Evolutionary conservation across 2,888 invertebrate genomes (phyloP), one percentile per base, ranked within the genome.

Genomic region (Xestia sexstrigata): DNA sequence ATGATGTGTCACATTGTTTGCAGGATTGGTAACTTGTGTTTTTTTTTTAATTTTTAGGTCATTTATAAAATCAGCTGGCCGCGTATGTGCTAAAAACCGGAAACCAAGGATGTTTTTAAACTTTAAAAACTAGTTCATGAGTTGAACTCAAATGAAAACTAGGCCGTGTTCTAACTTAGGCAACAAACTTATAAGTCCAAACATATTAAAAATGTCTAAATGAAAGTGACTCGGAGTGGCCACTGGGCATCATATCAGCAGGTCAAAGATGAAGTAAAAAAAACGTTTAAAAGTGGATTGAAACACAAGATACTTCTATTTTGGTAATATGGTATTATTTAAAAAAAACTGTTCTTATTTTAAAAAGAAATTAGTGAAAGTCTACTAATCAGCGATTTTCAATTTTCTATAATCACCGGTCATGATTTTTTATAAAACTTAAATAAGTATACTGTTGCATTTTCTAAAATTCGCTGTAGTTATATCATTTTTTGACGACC

Each of bases 191-290:
- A 35, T 30, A 47, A 55, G 47, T 39, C 3, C 8, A 70, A 62
- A 81, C 63, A 42, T 58, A 75, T 60, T 39, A 62, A 35, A 73
- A 52, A 74, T 11, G 13, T 55, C 26, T 26, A 20, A 42, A 42
- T 42, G 1, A 60, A 78, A 45, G 23, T 79, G 23, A 70, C 23
- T 8, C 15, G 0, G 17, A 42, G 2, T 11, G 47, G 39, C 20
- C 42, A 9, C 9, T 42, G 9, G 35, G 35, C 47, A n/a, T n/a
- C n/a, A n/a, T n/a, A n/a, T n/a, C n/a, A 35, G 23, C 35, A 45
- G 23, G 60, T 78, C n/a, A 45, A 60, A 70, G 23, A 49, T 13
- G 9, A 60, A 77, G 5, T 8, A n/a, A 23, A 23, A 23, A 11
- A n/a, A n/a, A 65, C 11, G 30, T 69, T 45, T 5, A 35, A 17